phyloP scores from a whole-genome alignment of 2,888 invertebrate species.

The Iphiclides podalirius region DNA sequence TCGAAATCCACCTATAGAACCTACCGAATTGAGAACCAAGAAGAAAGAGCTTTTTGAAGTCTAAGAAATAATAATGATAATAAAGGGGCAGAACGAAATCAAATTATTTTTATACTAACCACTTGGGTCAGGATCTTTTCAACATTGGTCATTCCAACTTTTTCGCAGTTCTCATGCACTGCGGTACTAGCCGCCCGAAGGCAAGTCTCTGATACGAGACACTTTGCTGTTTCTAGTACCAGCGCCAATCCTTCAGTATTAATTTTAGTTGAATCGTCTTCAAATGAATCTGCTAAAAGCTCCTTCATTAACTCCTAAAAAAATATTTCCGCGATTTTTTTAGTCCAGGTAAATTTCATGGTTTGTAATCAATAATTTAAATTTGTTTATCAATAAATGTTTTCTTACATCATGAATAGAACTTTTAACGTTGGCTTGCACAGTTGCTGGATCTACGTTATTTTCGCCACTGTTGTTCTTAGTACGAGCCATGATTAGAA shows the following conservation, averaged over 20 bases:
- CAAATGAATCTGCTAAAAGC: slow-evolving; percentile 70
- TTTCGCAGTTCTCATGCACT: slow-evolving; percentile 60
- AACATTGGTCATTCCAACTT: slow-evolving; percentile 74
- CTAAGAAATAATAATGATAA: too few relatives aligned
- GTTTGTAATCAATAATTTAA: too few relatives aligned
- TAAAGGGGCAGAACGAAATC: too few relatives aligned
- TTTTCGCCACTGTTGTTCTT: slow-evolving; percentile 44
- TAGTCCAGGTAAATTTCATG: too few relatives aligned
- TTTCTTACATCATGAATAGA: slow-evolving; percentile 58
- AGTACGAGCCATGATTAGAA: slow-evolving; percentile 25
- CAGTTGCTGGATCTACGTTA: slow-evolving; percentile 57
- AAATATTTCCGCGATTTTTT: too few relatives aligned
- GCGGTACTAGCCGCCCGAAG: slow-evolving; percentile 75
- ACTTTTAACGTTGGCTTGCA: slow-evolving; percentile 54
- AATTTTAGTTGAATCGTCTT: slow-evolving; percentile 77
- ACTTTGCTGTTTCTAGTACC: slow-evolving; percentile 72
- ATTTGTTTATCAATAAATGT: too few relatives aligned
- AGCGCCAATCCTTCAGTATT: slow-evolving; percentile 76
- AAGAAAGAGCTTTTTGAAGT: too few relatives aligned
- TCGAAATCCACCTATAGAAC: too few relatives aligned
- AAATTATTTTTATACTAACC: slow-evolving; percentile 45
- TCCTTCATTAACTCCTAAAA: slow-evolving; percentile 76
- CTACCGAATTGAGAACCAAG: too few relatives aligned
- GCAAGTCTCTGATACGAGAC: slow-evolving; percentile 76
- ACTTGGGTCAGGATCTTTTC: slow-evolving; percentile 79